Evolutionary conservation across 2,113 vertebrate genomes (phyloP).

Genomic region (Polyodon spathula): DNA sequence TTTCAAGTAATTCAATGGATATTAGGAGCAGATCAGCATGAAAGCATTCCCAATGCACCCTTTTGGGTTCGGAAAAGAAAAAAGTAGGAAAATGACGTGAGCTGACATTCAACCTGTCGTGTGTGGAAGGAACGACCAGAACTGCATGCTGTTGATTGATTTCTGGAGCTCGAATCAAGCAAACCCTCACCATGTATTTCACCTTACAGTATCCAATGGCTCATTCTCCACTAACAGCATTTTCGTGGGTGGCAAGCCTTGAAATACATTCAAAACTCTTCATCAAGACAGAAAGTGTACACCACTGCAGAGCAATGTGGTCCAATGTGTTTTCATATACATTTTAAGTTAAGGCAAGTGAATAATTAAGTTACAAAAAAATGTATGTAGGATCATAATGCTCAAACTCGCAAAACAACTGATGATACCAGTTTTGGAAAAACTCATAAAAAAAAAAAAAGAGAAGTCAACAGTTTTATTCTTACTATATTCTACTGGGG

Average conservation of each 20-base stretch:
- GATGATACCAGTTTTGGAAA: too few species aligned
- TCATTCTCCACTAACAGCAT: constrained; percentile 9
- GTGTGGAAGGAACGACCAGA: constrained; percentile 10
- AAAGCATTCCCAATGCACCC: too few species aligned
- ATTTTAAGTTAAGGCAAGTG: too few species aligned
- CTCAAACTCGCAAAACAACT: too few species aligned
- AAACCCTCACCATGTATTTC: background rate
- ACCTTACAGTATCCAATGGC: background rate
- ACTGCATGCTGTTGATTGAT: constrained; percentile 5
- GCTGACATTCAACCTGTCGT: constrained; percentile 13
- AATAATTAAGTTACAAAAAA: too few species aligned
- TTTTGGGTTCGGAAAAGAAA: background rate
- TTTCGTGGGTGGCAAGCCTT: background rate
- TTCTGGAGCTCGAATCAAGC: background rate
- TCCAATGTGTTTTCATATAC: too few species aligned
- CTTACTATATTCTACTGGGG: too few species aligned
- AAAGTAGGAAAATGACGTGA: background rate
- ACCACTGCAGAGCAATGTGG: too few species aligned
- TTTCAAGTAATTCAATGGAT: constrained; percentile 9
- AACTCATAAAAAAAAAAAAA: too few species aligned
- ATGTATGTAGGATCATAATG: too few species aligned
- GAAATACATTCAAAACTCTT: background rate
- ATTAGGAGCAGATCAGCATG: constrained; percentile 3
- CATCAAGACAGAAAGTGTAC: too few species aligned
- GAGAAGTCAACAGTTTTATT: too few species aligned